Conservation (phyloP, 2,797 vertebrate genomes). For the Zalophus californianus region DNA sequence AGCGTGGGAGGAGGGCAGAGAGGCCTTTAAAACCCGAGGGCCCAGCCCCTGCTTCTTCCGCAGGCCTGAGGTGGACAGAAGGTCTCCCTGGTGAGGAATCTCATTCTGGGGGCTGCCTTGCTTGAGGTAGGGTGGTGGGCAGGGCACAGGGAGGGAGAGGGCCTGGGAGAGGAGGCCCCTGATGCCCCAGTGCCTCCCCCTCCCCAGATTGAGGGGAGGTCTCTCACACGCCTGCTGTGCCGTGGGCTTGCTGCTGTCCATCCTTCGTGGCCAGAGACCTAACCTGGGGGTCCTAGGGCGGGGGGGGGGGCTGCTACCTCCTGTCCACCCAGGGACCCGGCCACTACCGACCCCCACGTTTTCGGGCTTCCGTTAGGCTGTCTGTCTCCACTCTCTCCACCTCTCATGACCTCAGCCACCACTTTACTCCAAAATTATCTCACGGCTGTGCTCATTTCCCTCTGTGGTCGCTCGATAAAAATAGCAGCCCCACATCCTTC, state of each 20-base stretch:
- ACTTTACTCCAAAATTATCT: slow-evolving; percentile 41
- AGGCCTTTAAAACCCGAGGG: background rate
- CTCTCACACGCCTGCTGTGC: accelerated
- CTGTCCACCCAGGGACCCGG: background rate
- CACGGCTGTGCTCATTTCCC: background rate
- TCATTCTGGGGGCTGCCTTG: background rate
- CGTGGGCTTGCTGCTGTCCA: accelerated
- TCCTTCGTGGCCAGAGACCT: background rate
- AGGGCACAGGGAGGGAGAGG: background rate
- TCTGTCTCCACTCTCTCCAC: background rate
- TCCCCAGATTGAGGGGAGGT: accelerated
- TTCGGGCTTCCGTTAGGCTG: accelerated
- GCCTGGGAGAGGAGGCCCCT: background rate
- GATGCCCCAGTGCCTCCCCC: accelerated
- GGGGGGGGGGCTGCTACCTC: background rate
- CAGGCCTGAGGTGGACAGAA: background rate
- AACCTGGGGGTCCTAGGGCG: background rate
- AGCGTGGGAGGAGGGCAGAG: background rate
- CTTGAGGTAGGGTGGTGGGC: accelerated
- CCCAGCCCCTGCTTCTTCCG: background rate
- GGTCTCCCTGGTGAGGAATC: slow-evolving; percentile 59
- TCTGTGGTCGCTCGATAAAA: slow-evolving; percentile 27
- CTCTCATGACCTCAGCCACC: background rate
- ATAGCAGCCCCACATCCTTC: slow-evolving; percentile 50
- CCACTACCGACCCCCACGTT: accelerated